A percentile compares a stretch with the other conserved stretches of the same genome.
phyloP scores from a whole-genome alignment of 2,113 vertebrate genomes.

The Onychostoma macrolepis region DNA sequence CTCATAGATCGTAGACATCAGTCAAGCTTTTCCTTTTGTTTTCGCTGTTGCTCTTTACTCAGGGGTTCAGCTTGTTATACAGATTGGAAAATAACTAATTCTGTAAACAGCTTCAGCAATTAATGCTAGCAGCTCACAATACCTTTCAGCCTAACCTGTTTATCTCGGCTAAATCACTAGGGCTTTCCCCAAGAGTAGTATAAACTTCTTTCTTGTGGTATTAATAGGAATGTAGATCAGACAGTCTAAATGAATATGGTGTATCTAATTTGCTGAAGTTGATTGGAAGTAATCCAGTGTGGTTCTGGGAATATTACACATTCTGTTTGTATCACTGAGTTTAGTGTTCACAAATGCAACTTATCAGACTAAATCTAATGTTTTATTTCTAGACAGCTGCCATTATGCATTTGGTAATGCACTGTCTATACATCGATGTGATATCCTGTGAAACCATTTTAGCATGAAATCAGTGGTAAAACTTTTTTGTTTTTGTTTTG shows the following conservation, averaged over 20 bases:
- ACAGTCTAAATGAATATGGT: slow-evolving; percentile 43
- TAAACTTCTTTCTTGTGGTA: slow-evolving; percentile 47
- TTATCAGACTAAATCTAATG: neutral
- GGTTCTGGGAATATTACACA: slow-evolving; percentile 47
- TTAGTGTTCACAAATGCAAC: neutral
- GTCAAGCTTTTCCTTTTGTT: neutral
- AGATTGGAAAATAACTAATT: slow-evolving; percentile 17
- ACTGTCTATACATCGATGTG: neutral
- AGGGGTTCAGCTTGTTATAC: neutral
- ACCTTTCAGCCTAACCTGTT: slow-evolving; percentile 26
- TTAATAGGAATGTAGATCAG: slow-evolving; percentile 53
- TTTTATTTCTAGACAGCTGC: neutral
- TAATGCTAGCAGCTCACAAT: slow-evolving; percentile 33
- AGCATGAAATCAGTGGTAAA: neutral
- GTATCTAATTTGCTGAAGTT: slow-evolving; percentile 52
- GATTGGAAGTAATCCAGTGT: slow-evolving; percentile 45
- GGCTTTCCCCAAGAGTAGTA: slow-evolving; percentile 30
- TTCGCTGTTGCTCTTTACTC: neutral
- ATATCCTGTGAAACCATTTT: neutral
- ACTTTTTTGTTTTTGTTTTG: too few relatives aligned
- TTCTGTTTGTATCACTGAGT: slow-evolving; percentile 9
- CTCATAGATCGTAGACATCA: neutral
- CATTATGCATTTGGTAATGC: neutral
- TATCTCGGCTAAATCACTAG: slow-evolving; percentile 16
- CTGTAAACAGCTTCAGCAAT: slow-evolving; percentile 32